A percentile compares a stretch with the other conserved stretches of the same genome.
phyloP scores from a whole-genome alignment of 2,888 invertebrate species.

The Ophion ventricosus region DNA sequence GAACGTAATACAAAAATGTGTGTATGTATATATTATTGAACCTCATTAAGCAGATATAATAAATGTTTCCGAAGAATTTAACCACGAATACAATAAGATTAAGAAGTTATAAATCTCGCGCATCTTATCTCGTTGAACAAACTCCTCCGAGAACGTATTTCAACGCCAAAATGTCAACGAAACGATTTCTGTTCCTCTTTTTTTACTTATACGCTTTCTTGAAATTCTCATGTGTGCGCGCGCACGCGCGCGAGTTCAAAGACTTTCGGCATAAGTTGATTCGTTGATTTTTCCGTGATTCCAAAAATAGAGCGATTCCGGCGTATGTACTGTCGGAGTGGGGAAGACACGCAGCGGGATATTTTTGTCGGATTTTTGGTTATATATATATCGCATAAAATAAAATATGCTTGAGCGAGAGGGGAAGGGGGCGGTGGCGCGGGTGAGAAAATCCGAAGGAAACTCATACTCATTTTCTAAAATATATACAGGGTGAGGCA shows the following conservation, averaged over 20 bases:
- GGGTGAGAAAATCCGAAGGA: too few relatives aligned
- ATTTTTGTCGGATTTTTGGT: slow-evolving; percentile 56
- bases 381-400: background rate
- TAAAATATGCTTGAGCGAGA: too few relatives aligned
- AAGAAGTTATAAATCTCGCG: slow-evolving; percentile 5
- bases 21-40: background rate
- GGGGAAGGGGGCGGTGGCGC: too few relatives aligned
- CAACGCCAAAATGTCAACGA: background rate
- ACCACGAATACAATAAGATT: slow-evolving; percentile 28
- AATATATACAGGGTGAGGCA: too few relatives aligned
- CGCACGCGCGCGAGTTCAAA: background rate
- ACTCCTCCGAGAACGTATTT: slow-evolving; percentile 11
- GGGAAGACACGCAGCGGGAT: slow-evolving; percentile 30
- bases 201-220: background rate
- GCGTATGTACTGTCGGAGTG: slow-evolving; percentile 8
- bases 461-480: too few relatives aligned
- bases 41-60: slow-evolving; percentile 33
- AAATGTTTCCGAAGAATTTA: slow-evolving; percentile 29
- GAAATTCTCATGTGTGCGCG: background rate
- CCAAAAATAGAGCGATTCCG: slow-evolving; percentile 54
- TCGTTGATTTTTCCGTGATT: slow-evolving; percentile 58
- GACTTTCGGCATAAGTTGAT: slow-evolving; percentile 41
- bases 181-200: background rate
- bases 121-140: slow-evolving; percentile 25
- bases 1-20: background rate